Percentiles rank a stretch among this genome's conserved stretches.
phyloP scores from a whole-genome alignment of 2,888 invertebrate genomes.

The Thera obeliscata region DNA sequence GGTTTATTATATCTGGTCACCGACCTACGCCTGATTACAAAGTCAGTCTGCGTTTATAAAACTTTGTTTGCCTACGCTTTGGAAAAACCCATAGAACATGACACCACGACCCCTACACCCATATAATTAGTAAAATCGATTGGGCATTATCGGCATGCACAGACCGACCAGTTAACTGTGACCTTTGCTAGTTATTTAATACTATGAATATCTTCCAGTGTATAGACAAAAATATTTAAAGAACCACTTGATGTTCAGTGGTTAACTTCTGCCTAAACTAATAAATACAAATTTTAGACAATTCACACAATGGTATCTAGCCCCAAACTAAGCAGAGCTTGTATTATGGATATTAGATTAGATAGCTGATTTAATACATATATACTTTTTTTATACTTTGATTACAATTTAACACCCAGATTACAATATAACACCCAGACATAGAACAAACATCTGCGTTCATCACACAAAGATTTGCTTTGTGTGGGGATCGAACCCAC shows the following conservation, averaged over 20 bases:
- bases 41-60: not conserved
- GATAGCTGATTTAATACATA: no score
- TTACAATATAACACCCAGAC: no score
- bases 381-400: no score
- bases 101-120: slow-evolving; percentile 43
- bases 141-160: slow-evolving; percentile 65
- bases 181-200: not conserved
- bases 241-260: not conserved
- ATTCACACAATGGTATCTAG: no score
- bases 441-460: no score
- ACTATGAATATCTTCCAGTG: not conserved
- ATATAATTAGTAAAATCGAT: slow-evolving; percentile 77
- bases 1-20: no score
- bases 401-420: no score
- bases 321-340: no score
- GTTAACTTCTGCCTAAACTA: not conserved
- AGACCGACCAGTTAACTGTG: slow-evolving; percentile 44
- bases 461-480: no score
- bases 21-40: not conserved
- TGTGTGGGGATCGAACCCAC: no score
- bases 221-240: not conserved
- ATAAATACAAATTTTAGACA: no score
- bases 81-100: slow-evolving; percentile 33
- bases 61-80: slow-evolving; percentile 31
- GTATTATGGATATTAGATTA: no score